Evolutionary conservation across 2,888 invertebrate genomes (phyloP).

Genomic region (Acronicta leporina): DNA sequence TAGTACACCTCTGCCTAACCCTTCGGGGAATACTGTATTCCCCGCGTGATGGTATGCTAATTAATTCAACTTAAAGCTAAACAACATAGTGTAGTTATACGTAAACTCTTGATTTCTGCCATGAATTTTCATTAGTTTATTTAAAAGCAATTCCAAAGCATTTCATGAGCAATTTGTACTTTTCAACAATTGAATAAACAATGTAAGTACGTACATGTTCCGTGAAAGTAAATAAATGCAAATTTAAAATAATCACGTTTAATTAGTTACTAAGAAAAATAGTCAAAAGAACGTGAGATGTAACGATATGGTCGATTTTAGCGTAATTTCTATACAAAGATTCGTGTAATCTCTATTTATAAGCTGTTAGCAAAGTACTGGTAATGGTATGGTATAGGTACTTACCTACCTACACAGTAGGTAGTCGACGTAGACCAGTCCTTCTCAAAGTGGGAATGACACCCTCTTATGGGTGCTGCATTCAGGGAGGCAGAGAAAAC

Average conservation of each 20-base stretch:
- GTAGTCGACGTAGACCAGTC: too few species aligned
- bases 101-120: too few species aligned
- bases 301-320: constrained; percentile 8
- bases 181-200: neutral
- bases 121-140: neutral
- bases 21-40: too few species aligned
- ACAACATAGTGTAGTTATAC: too few species aligned
- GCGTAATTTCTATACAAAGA: constrained; percentile 15
- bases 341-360: constrained; percentile 14
- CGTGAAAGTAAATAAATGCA: constrained; percentile 3
- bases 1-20: too few species aligned
- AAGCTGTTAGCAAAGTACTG: neutral
- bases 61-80: too few species aligned
- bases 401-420: too few species aligned
- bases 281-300: constrained; percentile 20
- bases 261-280: constrained; percentile 16
- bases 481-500: too few species aligned
- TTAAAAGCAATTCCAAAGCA: neutral
- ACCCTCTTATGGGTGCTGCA: too few species aligned
- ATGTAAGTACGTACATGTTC: neutral
- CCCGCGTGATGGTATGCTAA: too few species aligned
- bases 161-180: neutral
- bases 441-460: too few species aligned
- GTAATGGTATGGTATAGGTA: too few species aligned
- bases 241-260: constrained; percentile 15